Conservation (phyloP, 1,140 invertebrate genomes). For the Scylla paramamosain region DNA sequence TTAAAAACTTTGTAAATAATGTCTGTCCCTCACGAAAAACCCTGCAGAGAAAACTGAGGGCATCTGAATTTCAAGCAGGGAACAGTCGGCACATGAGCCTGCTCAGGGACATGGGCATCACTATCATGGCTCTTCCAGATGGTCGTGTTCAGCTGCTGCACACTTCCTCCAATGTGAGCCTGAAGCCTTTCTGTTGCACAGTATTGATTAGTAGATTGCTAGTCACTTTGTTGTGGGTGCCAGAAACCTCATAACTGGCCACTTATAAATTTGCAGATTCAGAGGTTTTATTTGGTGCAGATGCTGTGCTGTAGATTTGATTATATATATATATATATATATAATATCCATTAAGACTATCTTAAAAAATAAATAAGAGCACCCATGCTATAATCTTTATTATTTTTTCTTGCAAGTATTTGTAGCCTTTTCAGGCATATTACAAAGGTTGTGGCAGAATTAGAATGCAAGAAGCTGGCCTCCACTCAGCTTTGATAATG, state of each 20-base stretch:
- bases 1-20: slow-evolving; percentile 90
- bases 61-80: slow-evolving; percentile 89
- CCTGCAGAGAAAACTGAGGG: slow-evolving; percentile 84
- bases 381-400: too few species aligned
- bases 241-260: too few species aligned
- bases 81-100: slow-evolving; percentile 95
- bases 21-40: slow-evolving; percentile 85
- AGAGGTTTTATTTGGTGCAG: too few species aligned
- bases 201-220: neutral
- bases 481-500: too few species aligned
- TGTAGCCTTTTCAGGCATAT: too few species aligned
- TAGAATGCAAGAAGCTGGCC: too few species aligned
- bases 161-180: slow-evolving; percentile 81
- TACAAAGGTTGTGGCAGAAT: too few species aligned
- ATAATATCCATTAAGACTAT: too few species aligned
- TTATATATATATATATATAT: neutral
- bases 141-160: slow-evolving; percentile 95
- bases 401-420: too few species aligned
- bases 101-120: slow-evolving; percentile 96
- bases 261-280: too few species aligned
- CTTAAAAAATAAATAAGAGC: too few species aligned
- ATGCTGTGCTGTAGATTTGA: neutral
- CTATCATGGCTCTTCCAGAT: slow-evolving; percentile 92
- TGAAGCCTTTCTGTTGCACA: neutral
- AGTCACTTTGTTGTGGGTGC: too few species aligned